phyloP scores from a whole-genome alignment of 35 echinoderm and acorn worm genomes.

The Heliocidaris tuberculata region DNA sequence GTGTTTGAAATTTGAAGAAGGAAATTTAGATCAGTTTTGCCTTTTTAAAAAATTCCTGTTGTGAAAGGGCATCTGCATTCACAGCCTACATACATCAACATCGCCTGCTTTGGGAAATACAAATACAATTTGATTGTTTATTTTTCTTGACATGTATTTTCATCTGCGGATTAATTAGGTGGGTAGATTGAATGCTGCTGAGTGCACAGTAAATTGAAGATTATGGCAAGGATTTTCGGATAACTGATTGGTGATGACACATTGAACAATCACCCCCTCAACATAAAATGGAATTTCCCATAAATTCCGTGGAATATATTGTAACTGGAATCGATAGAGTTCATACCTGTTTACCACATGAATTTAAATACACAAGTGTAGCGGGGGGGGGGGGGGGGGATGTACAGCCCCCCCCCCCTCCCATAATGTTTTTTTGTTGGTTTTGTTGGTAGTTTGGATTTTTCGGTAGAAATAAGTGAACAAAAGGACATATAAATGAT shows the following conservation, averaged over 20 bases:
- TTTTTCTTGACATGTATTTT: conserved; percentile 19
- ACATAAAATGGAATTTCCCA: background rate
- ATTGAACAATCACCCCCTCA: background rate
- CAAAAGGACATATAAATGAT: too few species aligned
- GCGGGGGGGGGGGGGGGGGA: background rate
- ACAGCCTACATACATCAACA: background rate
- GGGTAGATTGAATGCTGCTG: background rate
- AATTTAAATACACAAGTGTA: background rate
- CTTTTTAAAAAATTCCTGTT: too few species aligned
- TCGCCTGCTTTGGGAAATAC: background rate
- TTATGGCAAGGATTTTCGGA: background rate
- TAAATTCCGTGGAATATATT: background rate
- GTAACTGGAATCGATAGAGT: background rate
- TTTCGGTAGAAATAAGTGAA: too few species aligned
- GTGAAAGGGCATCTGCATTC: background rate
- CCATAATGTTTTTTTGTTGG: too few species aligned
- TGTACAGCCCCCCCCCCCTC: too few species aligned
- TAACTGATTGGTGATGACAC: background rate
- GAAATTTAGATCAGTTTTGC: too few species aligned
- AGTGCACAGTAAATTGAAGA: conserved; percentile 2
- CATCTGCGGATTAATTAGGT: background rate
- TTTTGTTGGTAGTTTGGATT: too few species aligned
- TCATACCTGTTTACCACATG: background rate
- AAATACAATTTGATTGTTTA: background rate
- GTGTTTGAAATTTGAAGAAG: too few species aligned